Percentiles rank a stretch among this genome's conserved stretches.
These are phyloP conservation scores for Pollenia griseotomentosa DNA, from an alignment of 2,888 invertebrate species.

Conservation along the genomic window DNA sequence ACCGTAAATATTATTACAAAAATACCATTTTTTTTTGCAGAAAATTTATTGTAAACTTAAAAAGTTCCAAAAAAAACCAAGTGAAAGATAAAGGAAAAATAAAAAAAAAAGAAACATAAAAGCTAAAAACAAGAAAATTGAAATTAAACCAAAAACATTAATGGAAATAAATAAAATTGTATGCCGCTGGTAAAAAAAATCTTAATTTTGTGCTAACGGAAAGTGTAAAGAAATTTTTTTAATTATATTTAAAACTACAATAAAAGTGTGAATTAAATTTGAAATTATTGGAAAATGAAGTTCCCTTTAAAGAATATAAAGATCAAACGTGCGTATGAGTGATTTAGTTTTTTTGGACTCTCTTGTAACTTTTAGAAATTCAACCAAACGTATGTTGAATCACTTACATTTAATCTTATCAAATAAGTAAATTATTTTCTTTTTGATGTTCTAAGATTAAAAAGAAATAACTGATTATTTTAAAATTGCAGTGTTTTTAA, in stretches of 20 bases:
- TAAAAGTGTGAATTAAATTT: conserved; percentile 56
- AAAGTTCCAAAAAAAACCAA: background rate
- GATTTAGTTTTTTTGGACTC: background rate
- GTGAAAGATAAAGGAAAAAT: background rate
- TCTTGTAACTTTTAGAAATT: conserved; percentile 4
- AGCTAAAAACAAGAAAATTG: conserved; percentile 1
- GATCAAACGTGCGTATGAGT: conserved; percentile 4
- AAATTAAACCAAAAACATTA: conserved; percentile 31
- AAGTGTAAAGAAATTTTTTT: conserved; percentile 33
- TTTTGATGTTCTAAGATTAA: conserved; percentile 14
- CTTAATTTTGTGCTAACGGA: background rate
- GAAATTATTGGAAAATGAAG: conserved; percentile 19
- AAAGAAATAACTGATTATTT: background rate
- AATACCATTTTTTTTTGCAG: conserved; percentile 25
- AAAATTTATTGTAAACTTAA: conserved; percentile 35
- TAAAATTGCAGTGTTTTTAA: background rate
- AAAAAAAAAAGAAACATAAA: background rate
- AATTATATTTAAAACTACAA: conserved; percentile 1
- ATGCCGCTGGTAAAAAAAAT: conserved; percentile 12
- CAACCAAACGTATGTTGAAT: background rate
- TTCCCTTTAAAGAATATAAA: conserved; percentile 2
- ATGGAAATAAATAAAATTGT: conserved; percentile 31
- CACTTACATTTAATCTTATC: conserved; percentile 36
- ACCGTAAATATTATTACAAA: background rate
- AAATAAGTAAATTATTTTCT: background rate